Conservation (phyloP, 2,888 invertebrate genomes). For the Hirtodrosophila cameraria region DNA sequence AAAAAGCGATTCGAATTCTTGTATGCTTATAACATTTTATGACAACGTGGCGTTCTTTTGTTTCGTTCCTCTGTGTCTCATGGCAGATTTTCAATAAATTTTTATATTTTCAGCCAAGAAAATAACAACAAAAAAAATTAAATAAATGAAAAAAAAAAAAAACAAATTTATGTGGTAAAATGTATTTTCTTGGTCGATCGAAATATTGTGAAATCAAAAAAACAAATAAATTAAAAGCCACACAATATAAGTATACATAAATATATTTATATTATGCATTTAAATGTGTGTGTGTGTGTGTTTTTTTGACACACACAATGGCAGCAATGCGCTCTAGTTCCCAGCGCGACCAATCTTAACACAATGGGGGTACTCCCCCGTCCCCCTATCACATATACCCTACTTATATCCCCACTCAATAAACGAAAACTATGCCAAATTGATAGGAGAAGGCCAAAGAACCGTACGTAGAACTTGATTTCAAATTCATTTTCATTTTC, state of each 20-base stretch:
- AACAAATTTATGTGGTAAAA: slow-evolving; percentile 69
- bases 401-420: neutral
- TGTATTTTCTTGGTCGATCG: slow-evolving; percentile 75
- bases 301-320: slow-evolving; percentile 41
- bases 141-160: slow-evolving; percentile 24
- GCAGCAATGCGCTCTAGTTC: slow-evolving; percentile 75
- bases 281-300: slow-evolving; percentile 13
- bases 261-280: slow-evolving; percentile 31
- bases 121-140: slow-evolving; percentile 9
- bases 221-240: slow-evolving; percentile 74
- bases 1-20: neutral
- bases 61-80: slow-evolving; percentile 25
- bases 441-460: slow-evolving; percentile 26
- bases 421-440: slow-evolving; percentile 71
- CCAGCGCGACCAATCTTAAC: slow-evolving; percentile 52
- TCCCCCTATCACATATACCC: neutral
- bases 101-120: slow-evolving; percentile 27
- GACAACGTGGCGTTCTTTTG: slow-evolving; percentile 68
- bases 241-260: slow-evolving; percentile 57
- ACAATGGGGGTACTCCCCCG: slow-evolving; percentile 49
- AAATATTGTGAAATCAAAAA: slow-evolving; percentile 80
- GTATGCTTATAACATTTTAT: slow-evolving; percentile 59
- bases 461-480: slow-evolving; percentile 51
- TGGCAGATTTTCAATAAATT: slow-evolving; percentile 67
- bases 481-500: slow-evolving; percentile 44